These are phyloP conservation scores for Linnaemya vulpina DNA, from an alignment of 2,888 invertebrate species.

Conservation along the genomic window DNA sequence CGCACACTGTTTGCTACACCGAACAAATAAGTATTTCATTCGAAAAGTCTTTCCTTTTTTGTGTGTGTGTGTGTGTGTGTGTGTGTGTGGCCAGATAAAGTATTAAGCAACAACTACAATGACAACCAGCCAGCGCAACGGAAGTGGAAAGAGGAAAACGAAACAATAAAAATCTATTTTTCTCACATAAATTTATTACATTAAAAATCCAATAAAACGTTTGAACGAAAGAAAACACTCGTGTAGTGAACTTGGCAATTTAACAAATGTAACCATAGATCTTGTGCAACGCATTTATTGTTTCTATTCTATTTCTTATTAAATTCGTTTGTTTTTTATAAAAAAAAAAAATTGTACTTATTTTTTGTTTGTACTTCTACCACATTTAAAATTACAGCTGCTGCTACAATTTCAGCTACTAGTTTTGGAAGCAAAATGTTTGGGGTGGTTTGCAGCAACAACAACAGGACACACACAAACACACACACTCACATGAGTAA, in stretches of 20 bases:
- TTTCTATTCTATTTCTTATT: slow-evolving; percentile 24
- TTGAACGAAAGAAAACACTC: slow-evolving; percentile 56
- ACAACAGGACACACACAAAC: neutral
- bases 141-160: neutral
- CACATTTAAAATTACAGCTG: slow-evolving; percentile 38
- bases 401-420: slow-evolving; percentile 11
- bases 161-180: slow-evolving; percentile 66
- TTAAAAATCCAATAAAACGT: slow-evolving; percentile 69
- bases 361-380: slow-evolving; percentile 16
- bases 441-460: neutral
- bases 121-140: slow-evolving; percentile 33
- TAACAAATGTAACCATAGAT: slow-evolving; percentile 68
- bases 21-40: neutral
- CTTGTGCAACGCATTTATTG: slow-evolving; percentile 67
- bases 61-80: no score
- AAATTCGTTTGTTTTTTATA: neutral
- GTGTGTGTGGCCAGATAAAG: slow-evolving; percentile 54
- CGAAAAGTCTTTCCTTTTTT: slow-evolving; percentile 40
- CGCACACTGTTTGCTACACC: slow-evolving; percentile 7
- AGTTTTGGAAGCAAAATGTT: slow-evolving; percentile 10
- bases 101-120: slow-evolving; percentile 47
- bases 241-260: slow-evolving; percentile 70
- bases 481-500: neutral
- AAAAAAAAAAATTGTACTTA: neutral
- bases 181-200: slow-evolving; percentile 71